A percentile compares a stretch with the other conserved stretches of the same genome.
Conservation (phyloP, 2,113 vertebrate species). For the Crotophaga sulcirostris region DNA sequence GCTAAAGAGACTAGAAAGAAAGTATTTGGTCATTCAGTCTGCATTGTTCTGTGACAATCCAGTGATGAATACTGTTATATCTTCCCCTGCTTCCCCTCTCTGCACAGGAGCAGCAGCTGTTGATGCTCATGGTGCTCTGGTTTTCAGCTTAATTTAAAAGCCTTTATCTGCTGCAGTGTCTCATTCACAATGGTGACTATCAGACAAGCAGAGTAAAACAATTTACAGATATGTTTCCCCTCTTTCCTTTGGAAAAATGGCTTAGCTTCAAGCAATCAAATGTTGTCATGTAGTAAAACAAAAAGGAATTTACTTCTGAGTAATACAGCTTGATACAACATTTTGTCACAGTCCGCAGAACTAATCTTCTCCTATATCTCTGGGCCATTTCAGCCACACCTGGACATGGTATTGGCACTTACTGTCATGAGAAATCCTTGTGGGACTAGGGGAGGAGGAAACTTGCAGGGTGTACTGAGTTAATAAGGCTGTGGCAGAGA, state of each 20-base stretch:
- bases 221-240: not conserved
- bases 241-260: not conserved
- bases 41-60: not conserved
- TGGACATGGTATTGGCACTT: not conserved
- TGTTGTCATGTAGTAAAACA: accelerated
- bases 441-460: not conserved
- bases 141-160: not conserved
- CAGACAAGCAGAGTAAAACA: not conserved
- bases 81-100: not conserved
- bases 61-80: not conserved
- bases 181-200: not conserved
- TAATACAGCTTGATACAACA: not conserved
- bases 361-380: not conserved
- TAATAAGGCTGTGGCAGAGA: not conserved
- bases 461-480: not conserved
- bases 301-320: not conserved
- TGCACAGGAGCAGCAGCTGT: accelerated
- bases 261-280: not conserved
- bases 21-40: not conserved
- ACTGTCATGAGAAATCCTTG: not conserved
- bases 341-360: not conserved
- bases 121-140: not conserved
- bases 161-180: not conserved
- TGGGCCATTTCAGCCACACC: not conserved
- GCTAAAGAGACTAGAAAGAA: not conserved